Conservation (phyloP, 2,888 invertebrate species). For the Troilus luridus region DNA sequence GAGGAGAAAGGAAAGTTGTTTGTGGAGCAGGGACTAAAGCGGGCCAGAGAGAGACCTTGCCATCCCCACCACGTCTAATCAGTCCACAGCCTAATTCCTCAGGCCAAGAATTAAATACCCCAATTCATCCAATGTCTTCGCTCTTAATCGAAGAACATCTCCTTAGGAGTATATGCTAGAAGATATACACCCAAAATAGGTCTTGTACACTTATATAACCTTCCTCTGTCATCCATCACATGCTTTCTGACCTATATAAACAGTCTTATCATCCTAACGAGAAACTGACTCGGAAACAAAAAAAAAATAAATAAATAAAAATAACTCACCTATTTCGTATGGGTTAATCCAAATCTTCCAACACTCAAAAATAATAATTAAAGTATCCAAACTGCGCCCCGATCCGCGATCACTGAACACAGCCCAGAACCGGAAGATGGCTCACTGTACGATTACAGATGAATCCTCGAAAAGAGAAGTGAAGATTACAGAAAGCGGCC, state of each 20-base stretch:
- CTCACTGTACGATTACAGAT: neutral
- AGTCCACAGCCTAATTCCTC: conserved; percentile 30
- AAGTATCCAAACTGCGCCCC: neutral
- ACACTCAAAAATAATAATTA: conserved; percentile 9
- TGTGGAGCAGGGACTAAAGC: conserved; percentile 32
- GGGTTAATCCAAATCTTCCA: conserved; percentile 28
- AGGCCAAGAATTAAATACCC: neutral
- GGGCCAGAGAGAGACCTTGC: conserved; percentile 24
- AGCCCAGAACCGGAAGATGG: neutral
- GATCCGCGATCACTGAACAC: conserved; percentile 1
- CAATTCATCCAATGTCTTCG: neutral
- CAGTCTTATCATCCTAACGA: neutral
- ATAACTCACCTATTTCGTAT: conserved; percentile 6
- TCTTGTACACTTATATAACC: neutral
- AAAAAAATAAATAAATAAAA: neutral
- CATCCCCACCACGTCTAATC: neutral
- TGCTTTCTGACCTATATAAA: neutral
- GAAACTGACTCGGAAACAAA: neutral
- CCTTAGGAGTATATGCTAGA: neutral
- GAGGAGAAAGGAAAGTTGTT: conserved; percentile 45
- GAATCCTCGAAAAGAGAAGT: neutral
- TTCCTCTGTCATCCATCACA: neutral
- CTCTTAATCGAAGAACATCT: neutral
- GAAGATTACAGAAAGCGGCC: neutral
- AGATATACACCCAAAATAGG: neutral